A percentile compares a stretch with the other conserved stretches of the same genome.
Evolutionary conservation across 2,888 invertebrate genomes (phyloP).

Genomic region (Calliopum simillimum): DNA sequence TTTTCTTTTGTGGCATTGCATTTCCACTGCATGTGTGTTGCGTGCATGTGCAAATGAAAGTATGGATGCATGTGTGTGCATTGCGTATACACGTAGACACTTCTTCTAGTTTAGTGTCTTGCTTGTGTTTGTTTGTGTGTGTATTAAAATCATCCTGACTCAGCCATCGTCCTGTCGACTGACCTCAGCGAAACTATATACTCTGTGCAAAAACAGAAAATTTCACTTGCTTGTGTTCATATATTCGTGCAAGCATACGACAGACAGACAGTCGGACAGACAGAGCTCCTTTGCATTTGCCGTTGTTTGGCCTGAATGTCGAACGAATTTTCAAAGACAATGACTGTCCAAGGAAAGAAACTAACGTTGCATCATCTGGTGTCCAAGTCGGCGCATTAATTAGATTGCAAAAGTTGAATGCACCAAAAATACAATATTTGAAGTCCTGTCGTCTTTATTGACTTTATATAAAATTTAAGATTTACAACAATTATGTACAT

Average conservation of each 20-base stretch:
- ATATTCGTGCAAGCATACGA: not conserved
- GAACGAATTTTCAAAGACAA: not conserved
- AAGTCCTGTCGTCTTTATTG: too few species aligned
- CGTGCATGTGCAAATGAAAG: not conserved
- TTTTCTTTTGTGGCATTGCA: constrained; percentile 2
- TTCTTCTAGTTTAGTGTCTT: not conserved
- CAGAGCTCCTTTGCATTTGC: not conserved
- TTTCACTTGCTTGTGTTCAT: not conserved
- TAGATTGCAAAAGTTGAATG: constrained; percentile 6
- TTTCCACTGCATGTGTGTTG: not conserved
- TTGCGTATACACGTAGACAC: not conserved
- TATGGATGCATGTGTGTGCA: constrained; percentile 10
- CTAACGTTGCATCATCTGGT: not conserved
- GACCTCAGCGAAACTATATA: not conserved
- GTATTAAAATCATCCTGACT: not conserved
- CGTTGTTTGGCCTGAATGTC: not conserved
- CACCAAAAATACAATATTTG: too few species aligned
- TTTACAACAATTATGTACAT: too few species aligned
- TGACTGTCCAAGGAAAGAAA: not conserved
- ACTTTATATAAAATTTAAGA: too few species aligned
- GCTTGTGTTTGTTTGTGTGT: too few species aligned
- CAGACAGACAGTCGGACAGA: not conserved
- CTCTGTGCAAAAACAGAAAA: not conserved
- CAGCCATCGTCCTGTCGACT: not conserved
- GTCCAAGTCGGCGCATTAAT: constrained; percentile 6